Evolutionary conservation across 2,797 vertebrate species (phyloP).

Genomic region (Typhlichthys eigenmanni): DNA sequence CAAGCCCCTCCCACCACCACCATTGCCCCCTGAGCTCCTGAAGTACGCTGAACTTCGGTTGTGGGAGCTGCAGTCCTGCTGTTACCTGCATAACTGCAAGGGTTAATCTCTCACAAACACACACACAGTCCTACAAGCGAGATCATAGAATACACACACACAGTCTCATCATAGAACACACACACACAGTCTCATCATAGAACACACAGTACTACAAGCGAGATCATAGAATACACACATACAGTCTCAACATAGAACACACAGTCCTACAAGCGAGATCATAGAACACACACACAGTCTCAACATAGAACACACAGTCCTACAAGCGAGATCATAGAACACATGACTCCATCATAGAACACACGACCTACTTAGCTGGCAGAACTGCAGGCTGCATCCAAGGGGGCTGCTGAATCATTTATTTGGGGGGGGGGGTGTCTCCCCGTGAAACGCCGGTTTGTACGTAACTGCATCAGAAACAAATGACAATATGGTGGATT

Average conservation of each 20-base stretch:
- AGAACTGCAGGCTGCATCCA: slow-evolving; percentile 66
- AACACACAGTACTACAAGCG: slow-evolving; percentile 20
- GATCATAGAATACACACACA: slow-evolving; percentile 27
- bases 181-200: slow-evolving; percentile 5
- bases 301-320: not conserved
- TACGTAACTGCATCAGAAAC: slow-evolving; percentile 61
- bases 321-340: not conserved
- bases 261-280: slow-evolving; percentile 25
- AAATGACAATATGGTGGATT: slow-evolving; percentile 61
- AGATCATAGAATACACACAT: slow-evolving; percentile 23
- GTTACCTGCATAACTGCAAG: slow-evolving; percentile 54
- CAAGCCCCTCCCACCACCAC: slow-evolving; percentile 63
- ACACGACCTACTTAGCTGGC: slow-evolving; percentile 52
- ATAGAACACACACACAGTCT: slow-evolving; percentile 29
- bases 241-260: slow-evolving; percentile 40
- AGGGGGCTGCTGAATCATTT: slow-evolving; percentile 53
- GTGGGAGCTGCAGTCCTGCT: slow-evolving; percentile 74
- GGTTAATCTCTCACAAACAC: slow-evolving; percentile 18
- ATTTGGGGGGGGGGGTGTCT: too few species aligned
- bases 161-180: slow-evolving; percentile 4
- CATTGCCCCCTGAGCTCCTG: slow-evolving; percentile 59
- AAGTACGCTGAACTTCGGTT: slow-evolving; percentile 88
- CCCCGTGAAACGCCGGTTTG: slow-evolving; percentile 43
- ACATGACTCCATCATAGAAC: not conserved
- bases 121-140: slow-evolving; percentile 23